Evolutionary conservation across 2,113 vertebrate species (phyloP).

Genomic region (Procavia capensis): DNA sequence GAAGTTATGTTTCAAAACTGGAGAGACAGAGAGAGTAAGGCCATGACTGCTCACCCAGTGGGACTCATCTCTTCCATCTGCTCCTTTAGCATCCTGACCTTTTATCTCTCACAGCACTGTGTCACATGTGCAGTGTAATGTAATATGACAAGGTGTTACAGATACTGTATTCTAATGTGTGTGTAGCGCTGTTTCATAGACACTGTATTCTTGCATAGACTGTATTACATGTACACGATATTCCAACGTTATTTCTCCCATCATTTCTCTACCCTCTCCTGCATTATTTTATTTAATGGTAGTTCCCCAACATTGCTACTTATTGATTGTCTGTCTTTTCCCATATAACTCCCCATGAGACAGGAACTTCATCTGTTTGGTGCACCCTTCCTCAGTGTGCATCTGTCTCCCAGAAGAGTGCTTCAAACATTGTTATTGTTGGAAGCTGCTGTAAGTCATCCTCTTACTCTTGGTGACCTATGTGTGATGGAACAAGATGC

Average conservation of each 20-base stretch:
- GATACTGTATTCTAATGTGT: too few relatives aligned
- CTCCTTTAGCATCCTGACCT: too few relatives aligned
- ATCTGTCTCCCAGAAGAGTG: background rate
- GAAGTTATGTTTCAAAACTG: background rate
- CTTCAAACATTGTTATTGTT: background rate
- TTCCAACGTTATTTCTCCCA: too few relatives aligned
- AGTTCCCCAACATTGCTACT: background rate
- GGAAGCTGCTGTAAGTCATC: too few relatives aligned
- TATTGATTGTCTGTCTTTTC: background rate
- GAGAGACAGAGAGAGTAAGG: background rate
- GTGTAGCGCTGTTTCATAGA: too few relatives aligned
- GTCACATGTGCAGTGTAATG: too few relatives aligned
- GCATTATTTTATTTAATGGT: background rate
- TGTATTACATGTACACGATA: too few relatives aligned
- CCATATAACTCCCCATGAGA: background rate
- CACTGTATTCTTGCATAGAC: too few relatives aligned
- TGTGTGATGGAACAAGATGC: too few relatives aligned
- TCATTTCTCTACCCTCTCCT: background rate
- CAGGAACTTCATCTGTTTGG: background rate
- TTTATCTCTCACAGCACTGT: rapidly evolving
- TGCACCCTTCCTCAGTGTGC: background rate
- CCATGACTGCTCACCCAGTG: rapidly evolving
- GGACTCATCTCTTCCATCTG: background rate
- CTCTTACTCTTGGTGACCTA: too few relatives aligned
- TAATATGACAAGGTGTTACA: too few relatives aligned